Evolutionary conservation across 2,797 vertebrate species (phyloP), one percentile per base, ranked within the genome.

Genomic region (Iguana delicatissima): DNA sequence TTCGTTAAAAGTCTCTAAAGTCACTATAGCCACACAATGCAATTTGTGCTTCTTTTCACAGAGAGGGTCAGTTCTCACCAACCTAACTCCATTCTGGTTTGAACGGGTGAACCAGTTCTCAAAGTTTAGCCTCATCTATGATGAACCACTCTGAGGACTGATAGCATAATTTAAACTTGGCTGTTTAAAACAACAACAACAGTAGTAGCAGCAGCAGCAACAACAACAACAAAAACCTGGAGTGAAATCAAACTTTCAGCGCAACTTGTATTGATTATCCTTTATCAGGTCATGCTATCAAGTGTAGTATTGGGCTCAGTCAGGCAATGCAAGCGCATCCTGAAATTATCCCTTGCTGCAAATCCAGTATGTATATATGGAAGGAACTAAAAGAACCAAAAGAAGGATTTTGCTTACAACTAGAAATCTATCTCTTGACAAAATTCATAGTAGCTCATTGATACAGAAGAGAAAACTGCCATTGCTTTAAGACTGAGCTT

Each of bases 41-140:
- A 80, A 35, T 73, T 85, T 89, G 50, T 72, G 52, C 76, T 80
- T 46, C 20, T 90, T 85, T 90, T 80, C 76, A 46, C 42, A 72
- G 35, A 74, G 80, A 55, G 26, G 35, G 67, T 59, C 35, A 32
- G 32, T 52, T 80, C 59, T 38, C 16, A 57, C 42, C 35, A 35
- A 35, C 9, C 26, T 22, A n/a, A 18, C 26, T 38, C 83, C 12
- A 3, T 80, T 84, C 46, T 16, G 46, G n/a, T 35, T 69, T 26
- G 67, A 90, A 90, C 22, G 32, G 35, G 38, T 16, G 55, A 82
- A 59, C 18, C 42, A 46, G 84, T 81, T 3, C 29, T 62, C 55
- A 74, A 16, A 74, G 73, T 74, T 32, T 46, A 46, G 42, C 4
- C 1, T 52, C 9, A 32, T 32, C 74, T 6, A 6, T 26, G 38